phyloP scores from a whole-genome alignment of 2,113 vertebrate genomes.

The Monarcha castaneiventris region DNA sequence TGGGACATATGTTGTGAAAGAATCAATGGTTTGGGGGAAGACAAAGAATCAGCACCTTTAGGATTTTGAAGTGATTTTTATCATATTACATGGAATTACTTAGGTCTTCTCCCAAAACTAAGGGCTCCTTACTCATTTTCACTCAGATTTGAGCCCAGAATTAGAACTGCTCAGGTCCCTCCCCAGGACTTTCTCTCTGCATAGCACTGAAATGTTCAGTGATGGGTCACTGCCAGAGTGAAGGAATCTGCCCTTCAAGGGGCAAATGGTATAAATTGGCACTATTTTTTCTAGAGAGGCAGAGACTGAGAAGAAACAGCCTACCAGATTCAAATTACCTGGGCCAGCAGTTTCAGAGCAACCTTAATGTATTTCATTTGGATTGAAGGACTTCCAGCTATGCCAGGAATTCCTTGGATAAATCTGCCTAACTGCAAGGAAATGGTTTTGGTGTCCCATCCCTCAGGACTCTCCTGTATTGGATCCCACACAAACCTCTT shows the following conservation, averaged over 20 bases:
- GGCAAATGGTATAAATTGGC: not conserved
- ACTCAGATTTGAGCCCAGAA: not conserved
- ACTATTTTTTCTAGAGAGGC: not conserved
- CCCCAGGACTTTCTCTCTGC: not conserved
- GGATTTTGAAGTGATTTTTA: not conserved
- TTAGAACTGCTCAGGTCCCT: fast-evolving
- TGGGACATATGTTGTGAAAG: not conserved
- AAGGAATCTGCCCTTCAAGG: not conserved
- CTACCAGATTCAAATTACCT: not conserved
- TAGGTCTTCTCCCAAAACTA: not conserved
- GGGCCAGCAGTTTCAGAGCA: not conserved
- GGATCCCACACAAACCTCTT: not conserved
- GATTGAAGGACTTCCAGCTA: not conserved
- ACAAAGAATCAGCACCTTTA: not conserved
- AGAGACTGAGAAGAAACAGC: not conserved
- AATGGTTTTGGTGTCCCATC: not conserved
- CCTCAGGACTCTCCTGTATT: not conserved
- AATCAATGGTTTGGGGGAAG: not conserved
- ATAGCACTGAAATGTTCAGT: not conserved
- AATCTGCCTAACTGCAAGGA: not conserved
- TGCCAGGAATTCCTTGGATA: not conserved
- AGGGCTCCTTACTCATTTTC: not conserved
- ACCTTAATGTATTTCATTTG: not conserved
- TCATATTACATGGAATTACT: not conserved
- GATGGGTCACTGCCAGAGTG: not conserved